A percentile compares a stretch with the other conserved stretches of the same genome.
Evolutionary conservation across 2,113 vertebrate species (phyloP).

Genomic region (Dromaius novaehollandiae): DNA sequence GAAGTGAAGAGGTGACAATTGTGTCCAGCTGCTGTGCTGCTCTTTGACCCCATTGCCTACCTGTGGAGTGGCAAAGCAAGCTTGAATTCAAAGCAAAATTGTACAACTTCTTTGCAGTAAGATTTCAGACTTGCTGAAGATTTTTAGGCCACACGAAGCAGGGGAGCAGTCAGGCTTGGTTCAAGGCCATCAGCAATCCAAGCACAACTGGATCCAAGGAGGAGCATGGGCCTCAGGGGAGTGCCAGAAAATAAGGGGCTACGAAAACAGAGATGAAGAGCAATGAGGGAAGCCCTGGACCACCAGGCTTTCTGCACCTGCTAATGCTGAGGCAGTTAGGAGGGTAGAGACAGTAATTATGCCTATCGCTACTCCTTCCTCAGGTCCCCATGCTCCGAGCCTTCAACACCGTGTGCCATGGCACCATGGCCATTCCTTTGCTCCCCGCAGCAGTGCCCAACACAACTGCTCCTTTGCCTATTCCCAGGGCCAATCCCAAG

Average conservation of each 20-base stretch:
- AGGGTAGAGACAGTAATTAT: not conserved
- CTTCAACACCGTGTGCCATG: fast-evolving
- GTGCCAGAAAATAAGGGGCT: not conserved
- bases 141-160: not conserved
- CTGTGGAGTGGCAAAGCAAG: not conserved
- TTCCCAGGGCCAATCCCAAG: not conserved
- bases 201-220: not conserved
- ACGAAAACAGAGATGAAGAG: not conserved
- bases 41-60: not conserved
- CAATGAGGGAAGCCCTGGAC: not conserved
- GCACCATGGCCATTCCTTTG: not conserved
- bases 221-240: not conserved
- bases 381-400: not conserved
- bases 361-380: not conserved
- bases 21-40: not conserved
- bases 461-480: not conserved
- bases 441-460: not conserved
- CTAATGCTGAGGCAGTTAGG: not conserved
- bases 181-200: not conserved
- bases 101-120: not conserved
- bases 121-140: not conserved
- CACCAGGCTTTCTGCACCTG: not conserved
- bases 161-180: not conserved
- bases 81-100: not conserved
- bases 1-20: not conserved